Base-by-base conservation (phyloP, 2,797 vertebrate genomes). In the Enteromius treurensis region DNA sequence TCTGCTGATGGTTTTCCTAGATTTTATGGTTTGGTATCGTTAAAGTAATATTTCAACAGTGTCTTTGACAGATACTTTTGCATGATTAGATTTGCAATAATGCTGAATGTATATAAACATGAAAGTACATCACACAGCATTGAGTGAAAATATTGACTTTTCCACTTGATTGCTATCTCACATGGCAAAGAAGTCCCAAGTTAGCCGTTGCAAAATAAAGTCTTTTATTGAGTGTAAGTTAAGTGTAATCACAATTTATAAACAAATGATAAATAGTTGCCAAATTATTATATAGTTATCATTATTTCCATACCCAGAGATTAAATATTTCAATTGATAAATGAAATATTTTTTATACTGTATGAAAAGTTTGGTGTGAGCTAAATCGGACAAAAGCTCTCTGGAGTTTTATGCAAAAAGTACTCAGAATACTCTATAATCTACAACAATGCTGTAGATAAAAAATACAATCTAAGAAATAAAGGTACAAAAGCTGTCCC, bases 1-100 rank as follows among this genome's bases (percentile, higher is more conserved):
- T 79, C 51, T 55, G 53, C 76, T 62, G 70, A 82, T 69, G 51
- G 81, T 79, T 84, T 75, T 76, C 37, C 80, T 51, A 51, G 51
- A 79, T 55, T 45, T 74, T 78, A 64, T 42, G 40, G 49, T 60
- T 64, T 51, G 53, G 49, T 75, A 49, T 53, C 32, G 11, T 55
- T 70, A 47, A 73, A 47, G 9, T 67, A 42, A 65, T 32, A 60
- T 71, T 58, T 80, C 7, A 69, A 34, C 79, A 49, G 42, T 15
- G 37, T 62, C 29, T 68, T 19, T 67, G 47, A 53, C n/a, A 42
- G 45, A 55, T 53, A n/a, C 21, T n/a, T 82, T 76, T 62, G 21
- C 8, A 29, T 53, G 45, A 34, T 65, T 75, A 26, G 45, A 75
- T 23, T 45, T 49, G 21, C 19, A 62, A 26, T 80, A 69, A 26